phyloP scores from a whole-genome alignment of 2,113 vertebrate genomes.

The Lucifuga dentata region DNA sequence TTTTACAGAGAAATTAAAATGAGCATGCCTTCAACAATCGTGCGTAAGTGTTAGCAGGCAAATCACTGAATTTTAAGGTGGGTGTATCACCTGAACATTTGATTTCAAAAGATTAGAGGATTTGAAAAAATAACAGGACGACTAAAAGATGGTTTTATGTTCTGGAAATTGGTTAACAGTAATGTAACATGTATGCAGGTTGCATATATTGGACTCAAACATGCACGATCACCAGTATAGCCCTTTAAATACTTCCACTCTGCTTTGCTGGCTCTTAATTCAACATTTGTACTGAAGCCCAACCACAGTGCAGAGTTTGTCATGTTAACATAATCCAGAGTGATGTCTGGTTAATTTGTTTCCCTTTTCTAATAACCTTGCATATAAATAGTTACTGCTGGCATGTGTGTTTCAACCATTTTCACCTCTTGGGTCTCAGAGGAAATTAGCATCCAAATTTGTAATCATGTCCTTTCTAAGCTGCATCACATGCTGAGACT shows the following conservation, averaged over 20 bases:
- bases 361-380: conserved; percentile 76
- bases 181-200: too few species aligned
- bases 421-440: conserved; percentile 69
- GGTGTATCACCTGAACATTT: too few species aligned
- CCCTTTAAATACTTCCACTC: conserved; percentile 42
- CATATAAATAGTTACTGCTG: conserved; percentile 74
- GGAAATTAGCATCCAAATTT: conserved; percentile 81
- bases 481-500: conserved; percentile 63
- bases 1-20: too few species aligned
- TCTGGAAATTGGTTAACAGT: too few species aligned
- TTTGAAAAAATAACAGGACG: too few species aligned
- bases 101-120: too few species aligned
- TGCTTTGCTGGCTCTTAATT: conserved; percentile 12
- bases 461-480: conserved; percentile 80
- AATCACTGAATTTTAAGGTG: too few species aligned
- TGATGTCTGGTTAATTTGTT: conserved; percentile 82
- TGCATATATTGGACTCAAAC: too few species aligned
- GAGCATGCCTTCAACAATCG: too few species aligned
- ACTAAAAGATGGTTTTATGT: too few species aligned
- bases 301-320: conserved; percentile 51
- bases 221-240: too few species aligned
- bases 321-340: conserved; percentile 78
- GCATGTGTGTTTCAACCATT: conserved; percentile 67
- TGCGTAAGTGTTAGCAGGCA: too few species aligned
- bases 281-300: conserved; percentile 23